Evolutionary conservation across 1,140 invertebrate species (phyloP).

Genomic region (Periplaneta americana): DNA sequence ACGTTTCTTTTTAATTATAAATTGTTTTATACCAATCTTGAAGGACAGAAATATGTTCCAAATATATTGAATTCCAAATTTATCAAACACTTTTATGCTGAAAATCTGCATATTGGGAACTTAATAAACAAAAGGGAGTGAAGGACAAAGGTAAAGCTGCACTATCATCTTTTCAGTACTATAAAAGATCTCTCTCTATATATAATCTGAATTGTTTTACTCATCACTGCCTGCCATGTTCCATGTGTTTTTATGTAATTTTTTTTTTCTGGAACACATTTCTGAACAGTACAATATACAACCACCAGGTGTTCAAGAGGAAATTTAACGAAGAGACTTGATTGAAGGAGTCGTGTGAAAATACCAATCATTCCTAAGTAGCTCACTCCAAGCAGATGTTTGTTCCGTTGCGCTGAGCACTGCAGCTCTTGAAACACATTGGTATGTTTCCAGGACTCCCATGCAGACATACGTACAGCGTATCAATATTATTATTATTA

Average conservation of each 20-base stretch:
- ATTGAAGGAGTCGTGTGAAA: constrained; percentile 14
- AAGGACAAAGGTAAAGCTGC: neutral
- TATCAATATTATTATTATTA: constrained; percentile 4
- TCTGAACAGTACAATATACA: constrained; percentile 1
- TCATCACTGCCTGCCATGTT: neutral
- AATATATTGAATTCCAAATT: constrained; percentile 3
- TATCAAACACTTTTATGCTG: neutral
- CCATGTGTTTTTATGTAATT: too few relatives aligned
- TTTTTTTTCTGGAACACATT: constrained; percentile 12
- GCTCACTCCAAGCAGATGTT: neutral
- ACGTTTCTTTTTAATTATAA: neutral
- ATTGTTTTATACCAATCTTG: neutral
- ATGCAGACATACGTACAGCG: neutral
- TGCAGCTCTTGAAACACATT: constrained; percentile 4
- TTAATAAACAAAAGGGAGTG: neutral
- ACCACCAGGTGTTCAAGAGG: neutral
- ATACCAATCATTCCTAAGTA: constrained; percentile 7
- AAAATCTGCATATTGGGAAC: neutral
- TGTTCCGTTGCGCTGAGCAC: neutral
- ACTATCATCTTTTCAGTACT: neutral
- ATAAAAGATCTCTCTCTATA: neutral
- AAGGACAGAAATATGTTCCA: constrained; percentile 15
- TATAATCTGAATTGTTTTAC: neutral
- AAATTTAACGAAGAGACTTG: constrained; percentile 7
- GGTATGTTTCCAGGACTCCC: constrained; percentile 15